Evolutionary conservation across 2,888 invertebrate species (phyloP).

Genomic region (Ormyrus labotus): DNA sequence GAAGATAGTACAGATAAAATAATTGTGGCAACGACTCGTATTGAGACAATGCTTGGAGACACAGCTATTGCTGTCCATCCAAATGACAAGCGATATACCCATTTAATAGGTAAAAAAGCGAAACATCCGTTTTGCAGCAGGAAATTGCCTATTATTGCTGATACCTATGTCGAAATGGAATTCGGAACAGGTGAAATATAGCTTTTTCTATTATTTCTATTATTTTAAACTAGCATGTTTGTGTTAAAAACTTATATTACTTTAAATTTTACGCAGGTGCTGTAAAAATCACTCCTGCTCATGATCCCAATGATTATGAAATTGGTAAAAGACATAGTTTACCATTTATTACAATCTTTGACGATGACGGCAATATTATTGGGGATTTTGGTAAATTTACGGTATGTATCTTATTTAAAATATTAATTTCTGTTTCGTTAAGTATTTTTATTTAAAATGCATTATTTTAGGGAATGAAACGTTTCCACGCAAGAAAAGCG

Average conservation of each 20-base stretch:
- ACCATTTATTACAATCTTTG: constrained; percentile 91
- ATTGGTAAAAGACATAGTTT: constrained; percentile 93
- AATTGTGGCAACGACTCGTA: constrained; percentile 96
- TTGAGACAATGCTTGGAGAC: constrained; percentile 99
- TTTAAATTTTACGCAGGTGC: constrained; percentile 81
- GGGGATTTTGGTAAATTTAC: constrained; percentile 87
- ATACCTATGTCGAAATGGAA: constrained; percentile 94
- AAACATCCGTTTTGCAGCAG: constrained; percentile 92
- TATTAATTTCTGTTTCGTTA: constrained; percentile 23
- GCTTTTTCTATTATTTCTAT: not conserved
- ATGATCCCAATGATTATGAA: constrained; percentile 98
- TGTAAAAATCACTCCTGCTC: constrained; percentile 99
- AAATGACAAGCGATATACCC: constrained; percentile 88
- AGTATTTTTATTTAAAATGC: constrained; percentile 2
- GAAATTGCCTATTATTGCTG: constrained; percentile 90
- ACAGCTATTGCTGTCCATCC: constrained; percentile 99
- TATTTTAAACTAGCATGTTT: not conserved
- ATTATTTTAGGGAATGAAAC: constrained; percentile 85
- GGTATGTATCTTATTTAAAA: constrained; percentile 71
- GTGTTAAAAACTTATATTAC: not conserved
- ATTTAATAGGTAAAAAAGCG: constrained; percentile 88
- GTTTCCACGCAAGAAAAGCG: constrained; percentile 91
- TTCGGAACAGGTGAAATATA: constrained; percentile 91
- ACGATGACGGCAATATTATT: constrained; percentile 91
- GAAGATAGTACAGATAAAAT: constrained; percentile 86